Evolutionary conservation across 30 jellyfish, hydroid and myxozoan genomes (phyloP).

Genomic region (Morbakka virulenta): DNA sequence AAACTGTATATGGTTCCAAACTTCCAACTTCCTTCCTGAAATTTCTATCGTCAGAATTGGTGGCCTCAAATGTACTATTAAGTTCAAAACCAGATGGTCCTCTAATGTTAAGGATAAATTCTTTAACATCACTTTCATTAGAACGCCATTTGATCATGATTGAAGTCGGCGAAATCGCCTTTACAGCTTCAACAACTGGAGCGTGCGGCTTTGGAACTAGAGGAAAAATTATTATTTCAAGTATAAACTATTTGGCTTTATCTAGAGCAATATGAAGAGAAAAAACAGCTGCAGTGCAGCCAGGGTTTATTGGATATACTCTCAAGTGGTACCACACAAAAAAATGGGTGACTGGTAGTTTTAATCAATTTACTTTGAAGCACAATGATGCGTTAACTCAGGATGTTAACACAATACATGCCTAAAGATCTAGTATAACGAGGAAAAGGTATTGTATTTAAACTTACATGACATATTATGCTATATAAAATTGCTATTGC

Average conservation of each 20-base stretch:
- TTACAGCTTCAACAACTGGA: constrained; percentile 10
- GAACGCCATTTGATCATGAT: background rate
- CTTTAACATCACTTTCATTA: background rate
- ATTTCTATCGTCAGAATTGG: constrained; percentile 5
- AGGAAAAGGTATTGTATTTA: too few species aligned
- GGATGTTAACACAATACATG: too few species aligned
- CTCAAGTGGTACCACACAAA: background rate
- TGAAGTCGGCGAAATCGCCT: background rate
- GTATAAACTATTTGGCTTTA: background rate
- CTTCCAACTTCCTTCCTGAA: background rate
- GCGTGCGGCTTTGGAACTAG: constrained; percentile 43
- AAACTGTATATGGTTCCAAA: constrained; percentile 21
- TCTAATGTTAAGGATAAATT: too few species aligned
- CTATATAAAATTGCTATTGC: too few species aligned
- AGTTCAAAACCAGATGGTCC: background rate
- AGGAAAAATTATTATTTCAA: background rate
- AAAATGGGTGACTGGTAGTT: too few species aligned
- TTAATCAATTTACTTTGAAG: too few species aligned
- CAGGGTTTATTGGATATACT: too few species aligned
- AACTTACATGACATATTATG: too few species aligned
- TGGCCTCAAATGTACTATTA: background rate
- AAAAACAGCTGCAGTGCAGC: too few species aligned
- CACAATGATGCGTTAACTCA: too few species aligned
- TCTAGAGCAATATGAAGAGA: background rate
- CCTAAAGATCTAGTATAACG: too few species aligned